phyloP scores from a whole-genome alignment of 2,113 vertebrate species.

The Alouatta palliata region DNA sequence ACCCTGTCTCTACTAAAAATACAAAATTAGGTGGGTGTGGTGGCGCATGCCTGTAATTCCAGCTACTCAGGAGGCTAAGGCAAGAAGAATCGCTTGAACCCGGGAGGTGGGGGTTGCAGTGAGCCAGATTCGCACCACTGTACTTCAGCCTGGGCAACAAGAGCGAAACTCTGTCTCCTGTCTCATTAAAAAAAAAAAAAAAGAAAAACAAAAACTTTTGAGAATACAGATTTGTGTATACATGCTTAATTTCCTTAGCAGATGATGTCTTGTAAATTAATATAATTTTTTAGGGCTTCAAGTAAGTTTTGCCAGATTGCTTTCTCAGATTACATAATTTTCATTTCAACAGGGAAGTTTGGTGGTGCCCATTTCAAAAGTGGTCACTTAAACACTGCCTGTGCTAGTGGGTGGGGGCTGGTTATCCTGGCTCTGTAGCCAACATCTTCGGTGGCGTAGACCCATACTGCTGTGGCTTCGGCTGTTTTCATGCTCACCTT shows the following conservation, averaged over 20 bases:
- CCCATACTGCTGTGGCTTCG: accelerated
- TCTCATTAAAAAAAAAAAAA: no score
- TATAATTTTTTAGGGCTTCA: not conserved
- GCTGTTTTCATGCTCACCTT: accelerated
- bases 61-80: not conserved
- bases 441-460: not conserved
- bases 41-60: not conserved
- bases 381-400: not conserved
- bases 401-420: not conserved
- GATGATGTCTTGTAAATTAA: not conserved
- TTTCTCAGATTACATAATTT: not conserved
- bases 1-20: not conserved
- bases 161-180: not conserved
- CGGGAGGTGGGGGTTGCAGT: not conserved
- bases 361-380: not conserved
- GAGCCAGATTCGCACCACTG: no score
- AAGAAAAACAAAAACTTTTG: not conserved
- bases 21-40: not conserved
- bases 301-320: not conserved
- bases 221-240: not conserved
- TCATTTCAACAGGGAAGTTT: not conserved
- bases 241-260: not conserved
- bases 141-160: not conserved
- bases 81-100: not conserved
- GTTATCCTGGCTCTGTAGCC: not conserved